Percentiles rank a stretch among this genome's conserved stretches.
Evolutionary conservation across 1,140 invertebrate genomes (phyloP).

Genomic region (Marisa cornuarietis): DNA sequence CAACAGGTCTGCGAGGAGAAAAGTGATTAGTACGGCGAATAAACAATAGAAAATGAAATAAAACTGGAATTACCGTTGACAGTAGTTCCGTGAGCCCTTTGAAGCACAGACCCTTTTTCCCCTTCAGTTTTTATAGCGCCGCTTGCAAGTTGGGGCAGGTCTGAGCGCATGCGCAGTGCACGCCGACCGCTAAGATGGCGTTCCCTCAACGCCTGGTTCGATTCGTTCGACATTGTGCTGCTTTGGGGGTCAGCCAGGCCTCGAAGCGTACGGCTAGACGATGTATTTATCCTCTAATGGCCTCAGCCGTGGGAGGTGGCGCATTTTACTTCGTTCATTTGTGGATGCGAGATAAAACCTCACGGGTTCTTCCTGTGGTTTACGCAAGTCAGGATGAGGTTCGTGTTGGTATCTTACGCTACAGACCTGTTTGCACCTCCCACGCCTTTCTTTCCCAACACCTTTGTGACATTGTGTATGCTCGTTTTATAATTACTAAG

Average conservation of each 20-base stretch:
- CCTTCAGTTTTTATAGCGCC: neutral
- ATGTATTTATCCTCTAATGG: conserved; percentile 4
- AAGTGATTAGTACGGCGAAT: neutral
- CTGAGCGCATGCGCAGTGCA: conserved; percentile 5
- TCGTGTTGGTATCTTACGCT: no score
- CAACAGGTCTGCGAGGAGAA: neutral
- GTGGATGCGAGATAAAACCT: neutral
- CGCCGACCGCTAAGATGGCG: neutral
- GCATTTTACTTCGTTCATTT: neutral
- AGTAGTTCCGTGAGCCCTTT: neutral
- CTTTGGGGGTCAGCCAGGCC: neutral
- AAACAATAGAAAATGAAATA: neutral
- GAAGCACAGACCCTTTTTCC: neutral
- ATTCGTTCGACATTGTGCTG: neutral
- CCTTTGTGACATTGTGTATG: no score
- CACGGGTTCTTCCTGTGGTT: neutral
- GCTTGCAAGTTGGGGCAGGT: neutral
- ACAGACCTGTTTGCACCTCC: no score
- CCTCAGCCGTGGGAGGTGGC: conserved; percentile 11
- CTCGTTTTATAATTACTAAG: no score
- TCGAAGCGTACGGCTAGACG: neutral
- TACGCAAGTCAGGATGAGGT: neutral
- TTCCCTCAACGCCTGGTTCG: neutral
- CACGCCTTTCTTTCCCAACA: no score
- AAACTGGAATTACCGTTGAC: neutral